phyloP scores from a whole-genome alignment of 2,797 vertebrate species.

The Octomys mimax region DNA sequence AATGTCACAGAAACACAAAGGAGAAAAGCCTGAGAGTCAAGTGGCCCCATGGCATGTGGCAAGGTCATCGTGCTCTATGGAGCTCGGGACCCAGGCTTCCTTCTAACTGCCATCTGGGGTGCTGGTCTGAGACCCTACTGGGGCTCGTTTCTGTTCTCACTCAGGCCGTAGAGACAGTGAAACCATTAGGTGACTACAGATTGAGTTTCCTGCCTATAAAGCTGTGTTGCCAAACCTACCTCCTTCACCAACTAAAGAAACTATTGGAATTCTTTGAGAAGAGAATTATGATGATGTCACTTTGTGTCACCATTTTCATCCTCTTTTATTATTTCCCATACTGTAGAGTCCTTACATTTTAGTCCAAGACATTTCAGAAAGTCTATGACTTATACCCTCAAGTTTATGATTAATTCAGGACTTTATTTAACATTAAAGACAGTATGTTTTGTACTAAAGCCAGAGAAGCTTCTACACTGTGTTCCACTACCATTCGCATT shows the following conservation, averaged over 20 bases:
- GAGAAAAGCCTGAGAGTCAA: neutral
- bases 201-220: neutral
- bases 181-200: neutral
- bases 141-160: neutral
- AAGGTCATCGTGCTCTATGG: neutral
- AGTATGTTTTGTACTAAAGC: neutral
- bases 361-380: neutral
- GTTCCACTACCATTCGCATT: neutral
- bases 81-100: neutral
- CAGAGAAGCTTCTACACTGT: neutral
- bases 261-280: conserved; percentile 11
- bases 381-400: neutral
- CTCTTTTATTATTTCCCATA: neutral
- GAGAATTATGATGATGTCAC: neutral
- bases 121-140: neutral
- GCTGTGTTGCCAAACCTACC: neutral
- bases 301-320: conserved; percentile 19
- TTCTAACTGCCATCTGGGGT: neutral
- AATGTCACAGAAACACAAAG: neutral
- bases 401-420: neutral
- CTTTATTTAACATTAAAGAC: conserved; percentile 15
- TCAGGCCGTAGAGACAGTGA: neutral
- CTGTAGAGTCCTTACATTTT: neutral
- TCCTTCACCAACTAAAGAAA: conserved; percentile 7
- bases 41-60: neutral